Evolutionary conservation across 92 coral and sea anemone genomes (phyloP), one percentile per base, ranked within the genome.

Genomic region (Palythoa caribaeorum): DNA sequence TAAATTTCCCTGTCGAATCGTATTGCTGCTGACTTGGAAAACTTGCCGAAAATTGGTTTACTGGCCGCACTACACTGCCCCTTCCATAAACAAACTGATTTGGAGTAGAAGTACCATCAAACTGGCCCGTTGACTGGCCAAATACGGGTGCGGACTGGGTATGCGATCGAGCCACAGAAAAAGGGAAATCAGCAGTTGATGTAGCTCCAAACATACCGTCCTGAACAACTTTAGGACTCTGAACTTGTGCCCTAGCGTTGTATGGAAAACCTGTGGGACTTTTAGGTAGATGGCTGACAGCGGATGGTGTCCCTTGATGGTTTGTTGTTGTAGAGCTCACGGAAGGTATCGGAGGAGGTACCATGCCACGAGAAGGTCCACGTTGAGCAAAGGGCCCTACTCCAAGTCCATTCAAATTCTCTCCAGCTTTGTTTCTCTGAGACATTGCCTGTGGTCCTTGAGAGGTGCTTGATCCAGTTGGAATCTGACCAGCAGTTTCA

Each of bases 191-290:
- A 57, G 13, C 10, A 53, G 66, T 77, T 51, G 83, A 3, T 48
- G 83, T 51, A 51, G 52, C 83, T 65, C 86, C 86, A 81, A 81
- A 66, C 59, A 21, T 47, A 20, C 86, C 76, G 60, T 66, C 75
- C 86, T 81, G 73, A 14, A 14, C 66, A 14, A 81, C 14, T 7
- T 81, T 66, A 35, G 86, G 75, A 54, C 75, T 81, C 54, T 66
- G 75, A 50, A 69, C 73, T 79, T 79, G 84, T 47, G 86, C 11
- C 2, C 65, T 47, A 6, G 76, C 62, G 38, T 47, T 69, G 9
- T n/a, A 81, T 8, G 76, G 86, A 20, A 81, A 81, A 19, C 65
- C 76, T 14, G 86, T 65, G 55, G 86, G 86, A 48, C 86, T 81
- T 35, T 65, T 19, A 8, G 76, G 35, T 37, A 81, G 2, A 35